These are phyloP conservation scores for Calliopsis andreniformis DNA, from an alignment of 1,140 invertebrate species.

Conservation along the genomic window DNA sequence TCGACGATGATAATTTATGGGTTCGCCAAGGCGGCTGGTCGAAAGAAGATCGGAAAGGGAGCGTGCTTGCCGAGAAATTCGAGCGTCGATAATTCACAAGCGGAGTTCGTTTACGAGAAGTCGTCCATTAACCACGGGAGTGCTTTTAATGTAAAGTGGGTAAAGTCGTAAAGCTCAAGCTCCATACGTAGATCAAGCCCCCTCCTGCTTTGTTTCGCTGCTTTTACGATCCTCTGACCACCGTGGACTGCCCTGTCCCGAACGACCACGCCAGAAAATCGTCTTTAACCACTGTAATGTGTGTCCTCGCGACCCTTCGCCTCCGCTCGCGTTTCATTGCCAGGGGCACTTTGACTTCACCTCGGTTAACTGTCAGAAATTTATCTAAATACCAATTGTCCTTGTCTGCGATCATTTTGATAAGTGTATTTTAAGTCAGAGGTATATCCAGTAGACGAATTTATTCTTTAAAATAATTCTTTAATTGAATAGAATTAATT, in stretches of 20 bases:
- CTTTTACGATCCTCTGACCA: slow-evolving; percentile 65
- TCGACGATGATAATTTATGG: slow-evolving; percentile 60
- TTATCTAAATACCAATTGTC: too few relatives aligned
- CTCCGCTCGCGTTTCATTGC: background rate
- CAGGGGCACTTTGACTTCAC: background rate
- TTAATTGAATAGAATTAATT: too few relatives aligned
- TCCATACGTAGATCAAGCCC: slow-evolving; percentile 56
- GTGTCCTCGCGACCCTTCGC: slow-evolving; percentile 14
- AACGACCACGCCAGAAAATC: slow-evolving; percentile 48
- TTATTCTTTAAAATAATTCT: too few relatives aligned
- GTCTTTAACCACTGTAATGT: slow-evolving; percentile 41
- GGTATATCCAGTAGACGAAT: too few relatives aligned
- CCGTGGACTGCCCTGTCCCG: slow-evolving; percentile 35
- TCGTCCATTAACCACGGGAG: slow-evolving; percentile 69
- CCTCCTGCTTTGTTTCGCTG: slow-evolving; percentile 47
- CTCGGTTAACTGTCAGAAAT: background rate
- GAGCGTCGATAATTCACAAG: slow-evolving; percentile 59
- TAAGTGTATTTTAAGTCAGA: too few relatives aligned
- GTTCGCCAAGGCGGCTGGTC: slow-evolving; percentile 23
- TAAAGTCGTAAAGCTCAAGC: slow-evolving; percentile 65
- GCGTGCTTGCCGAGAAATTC: slow-evolving; percentile 51
- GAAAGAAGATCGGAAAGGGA: slow-evolving; percentile 61
- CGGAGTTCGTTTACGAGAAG: slow-evolving; percentile 63
- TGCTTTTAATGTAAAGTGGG: slow-evolving; percentile 70
- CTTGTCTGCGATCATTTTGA: too few relatives aligned